phyloP scores from a whole-genome alignment of 23 tunicate genomes.

The Styela clava region DNA sequence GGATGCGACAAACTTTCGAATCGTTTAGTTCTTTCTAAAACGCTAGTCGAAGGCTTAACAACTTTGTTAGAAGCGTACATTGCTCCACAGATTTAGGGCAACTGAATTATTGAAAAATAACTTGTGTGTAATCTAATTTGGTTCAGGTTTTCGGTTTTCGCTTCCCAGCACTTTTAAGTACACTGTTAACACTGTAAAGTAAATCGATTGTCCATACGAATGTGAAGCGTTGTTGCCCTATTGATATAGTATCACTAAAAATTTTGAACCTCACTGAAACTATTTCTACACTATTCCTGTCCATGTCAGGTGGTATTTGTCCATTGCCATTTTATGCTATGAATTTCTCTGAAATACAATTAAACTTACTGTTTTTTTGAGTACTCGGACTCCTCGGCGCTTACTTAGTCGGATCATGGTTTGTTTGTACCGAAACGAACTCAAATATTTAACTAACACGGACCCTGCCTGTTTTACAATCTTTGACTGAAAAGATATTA shows the following conservation, averaged over 20 bases:
- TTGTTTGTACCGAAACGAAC: background rate
- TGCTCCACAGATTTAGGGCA: background rate
- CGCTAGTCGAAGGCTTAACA: slow-evolving; percentile 28
- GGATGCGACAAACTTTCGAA: slow-evolving; percentile 52
- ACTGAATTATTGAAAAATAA: background rate
- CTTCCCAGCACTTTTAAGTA: too few relatives aligned
- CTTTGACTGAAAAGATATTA: background rate
- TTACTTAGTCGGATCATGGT: too few relatives aligned
- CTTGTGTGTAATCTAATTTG: too few relatives aligned
- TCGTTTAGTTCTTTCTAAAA: slow-evolving; percentile 61
- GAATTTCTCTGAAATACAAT: too few relatives aligned
- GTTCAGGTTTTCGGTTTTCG: too few relatives aligned
- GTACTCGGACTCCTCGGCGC: background rate
- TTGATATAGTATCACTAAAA: too few relatives aligned
- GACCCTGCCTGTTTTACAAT: background rate
- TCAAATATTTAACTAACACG: background rate
- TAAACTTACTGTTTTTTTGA: too few relatives aligned
- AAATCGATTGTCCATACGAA: background rate
- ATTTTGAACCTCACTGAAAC: too few relatives aligned
- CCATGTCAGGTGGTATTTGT: too few relatives aligned
- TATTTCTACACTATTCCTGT: too few relatives aligned
- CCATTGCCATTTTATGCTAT: too few relatives aligned
- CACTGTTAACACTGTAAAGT: background rate
- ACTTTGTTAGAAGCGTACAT: background rate
- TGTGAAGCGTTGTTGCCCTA: too few relatives aligned